phyloP scores from a whole-genome alignment of 2,888 invertebrate species.

The Zele albiditarsus region DNA sequence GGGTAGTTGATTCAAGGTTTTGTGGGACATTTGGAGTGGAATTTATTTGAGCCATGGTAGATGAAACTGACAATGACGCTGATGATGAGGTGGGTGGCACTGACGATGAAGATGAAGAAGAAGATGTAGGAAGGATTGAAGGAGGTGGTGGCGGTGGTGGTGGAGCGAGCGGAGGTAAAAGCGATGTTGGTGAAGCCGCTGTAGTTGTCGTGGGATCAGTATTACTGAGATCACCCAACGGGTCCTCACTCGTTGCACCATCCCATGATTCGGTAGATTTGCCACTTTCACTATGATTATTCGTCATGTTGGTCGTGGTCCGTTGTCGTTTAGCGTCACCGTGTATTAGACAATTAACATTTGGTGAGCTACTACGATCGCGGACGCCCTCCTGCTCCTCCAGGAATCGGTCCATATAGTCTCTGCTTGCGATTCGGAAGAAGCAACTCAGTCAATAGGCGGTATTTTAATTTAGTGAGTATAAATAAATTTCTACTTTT shows the following conservation, averaged over 20 bases:
- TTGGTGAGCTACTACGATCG: constrained; percentile 84
- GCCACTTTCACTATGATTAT: constrained; percentile 59
- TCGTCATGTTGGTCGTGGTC: constrained; percentile 54
- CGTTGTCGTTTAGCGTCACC: constrained; percentile 69
- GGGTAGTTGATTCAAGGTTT: constrained; percentile 55
- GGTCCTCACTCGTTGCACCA: constrained; percentile 52
- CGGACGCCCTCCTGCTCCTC: constrained; percentile 85
- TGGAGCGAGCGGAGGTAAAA: constrained; percentile 38
- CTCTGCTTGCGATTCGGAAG: constrained; percentile 73
- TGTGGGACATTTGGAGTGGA: constrained; percentile 40
- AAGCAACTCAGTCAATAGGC: constrained; percentile 47
- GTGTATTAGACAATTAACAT: constrained; percentile 74
- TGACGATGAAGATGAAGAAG: constrained; percentile 33
- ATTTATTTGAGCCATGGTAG: constrained; percentile 25
- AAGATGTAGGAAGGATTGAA: constrained; percentile 16
- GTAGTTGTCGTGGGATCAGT: constrained; percentile 39
- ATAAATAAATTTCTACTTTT: neutral
- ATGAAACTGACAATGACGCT: constrained; percentile 29
- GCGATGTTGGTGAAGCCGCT: constrained; percentile 39
- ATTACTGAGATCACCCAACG: constrained; percentile 50
- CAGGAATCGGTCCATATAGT: constrained; percentile 94
- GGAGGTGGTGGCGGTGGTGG: constrained; percentile 35
- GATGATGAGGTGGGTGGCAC: constrained; percentile 27
- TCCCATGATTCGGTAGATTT: constrained; percentile 67
- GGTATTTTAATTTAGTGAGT: constrained; percentile 18